phyloP scores from a whole-genome alignment of 2,888 invertebrate genomes.

The Cetonia aurata region DNA sequence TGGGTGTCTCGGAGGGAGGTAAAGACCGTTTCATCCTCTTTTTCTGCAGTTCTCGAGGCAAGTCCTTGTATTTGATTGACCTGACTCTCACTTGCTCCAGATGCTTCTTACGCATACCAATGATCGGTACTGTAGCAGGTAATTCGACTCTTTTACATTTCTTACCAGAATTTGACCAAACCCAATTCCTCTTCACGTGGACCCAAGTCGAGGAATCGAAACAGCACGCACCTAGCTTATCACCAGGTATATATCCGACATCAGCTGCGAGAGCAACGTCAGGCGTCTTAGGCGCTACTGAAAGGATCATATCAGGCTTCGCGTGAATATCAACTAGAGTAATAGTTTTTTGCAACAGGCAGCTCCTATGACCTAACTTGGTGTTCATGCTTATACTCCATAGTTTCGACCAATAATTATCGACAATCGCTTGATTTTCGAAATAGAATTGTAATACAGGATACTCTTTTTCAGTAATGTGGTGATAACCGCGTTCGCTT shows the following conservation, averaged over 20 bases:
- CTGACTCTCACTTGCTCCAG: slow-evolving; percentile 48
- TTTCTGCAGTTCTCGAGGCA: slow-evolving; percentile 39
- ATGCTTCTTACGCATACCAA: slow-evolving; percentile 45
- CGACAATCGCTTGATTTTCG: slow-evolving; percentile 68
- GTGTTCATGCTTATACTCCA: slow-evolving; percentile 78
- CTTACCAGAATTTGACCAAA: slow-evolving; percentile 62
- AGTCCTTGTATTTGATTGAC: slow-evolving; percentile 46
- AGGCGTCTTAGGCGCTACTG: slow-evolving; percentile 64
- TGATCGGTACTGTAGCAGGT: slow-evolving; percentile 9
- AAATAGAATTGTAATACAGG: slow-evolving; percentile 71
- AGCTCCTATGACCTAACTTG: slow-evolving; percentile 68
- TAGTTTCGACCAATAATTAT: slow-evolving; percentile 78
- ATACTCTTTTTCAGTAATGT: slow-evolving; percentile 72
- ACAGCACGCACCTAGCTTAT: slow-evolving; percentile 79
- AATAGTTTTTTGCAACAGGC: slow-evolving; percentile 62
- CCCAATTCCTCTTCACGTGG: slow-evolving; percentile 77
- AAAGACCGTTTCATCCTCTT: slow-evolving; percentile 33
- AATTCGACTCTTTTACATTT: slow-evolving; percentile 23
- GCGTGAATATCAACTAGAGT: slow-evolving; percentile 67
- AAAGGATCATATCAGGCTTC: slow-evolving; percentile 67
- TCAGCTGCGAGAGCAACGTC: slow-evolving; percentile 68
- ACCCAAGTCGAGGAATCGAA: slow-evolving; percentile 78
- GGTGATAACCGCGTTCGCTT: slow-evolving; percentile 73
- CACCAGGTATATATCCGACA: slow-evolving; percentile 77
- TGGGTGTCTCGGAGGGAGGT: slow-evolving; percentile 16